Evolutionary conservation across 92 coral and sea anemone species (phyloP), one percentile per base, ranked within the genome.

Genomic region (Pocillopora meandrina): DNA sequence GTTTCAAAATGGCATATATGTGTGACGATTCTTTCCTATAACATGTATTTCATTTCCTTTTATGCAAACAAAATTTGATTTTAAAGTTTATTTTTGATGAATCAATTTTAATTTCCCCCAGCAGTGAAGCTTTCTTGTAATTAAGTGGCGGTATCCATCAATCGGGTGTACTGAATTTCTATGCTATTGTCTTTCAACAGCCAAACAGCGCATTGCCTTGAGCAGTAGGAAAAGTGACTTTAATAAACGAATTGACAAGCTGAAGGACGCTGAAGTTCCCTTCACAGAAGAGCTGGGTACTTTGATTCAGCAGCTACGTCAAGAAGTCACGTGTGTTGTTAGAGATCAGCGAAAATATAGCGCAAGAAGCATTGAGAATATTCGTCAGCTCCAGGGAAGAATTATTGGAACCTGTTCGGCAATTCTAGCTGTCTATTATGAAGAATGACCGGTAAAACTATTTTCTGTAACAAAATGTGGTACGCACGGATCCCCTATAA

Each of bases 331-430:
- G 18, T 84, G 76, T 31, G 90, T 93, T 31, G 97, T 90, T 61
- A 92, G 87, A 77, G 98, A 96, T 71, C 90, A 95, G 49, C 71
- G 92, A 75, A 95, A 90, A 79, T 96, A 93, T 86, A 93, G 97
- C 84, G 93, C 93, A 14, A 90, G 88, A 78, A 89, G 89, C 31
- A 90, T 96, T 60, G 98, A 96, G 67, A 89, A 91, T 58, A 64
- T 96, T 61, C 90, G 98, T 52, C 90, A 92, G 60, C 68, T 91
- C 42, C 93, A 89, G 55, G 98, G 98, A 15, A 87, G 86, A 64
- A 58, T 96, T 10, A 89, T 92, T 18, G 98, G 98, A 65, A 92
- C 92, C 20, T 94, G 96, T 57, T 84, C 83, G 9, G 98, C 98
- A 0, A 84, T 96, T 21, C 76, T 78, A 49, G 92, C 92, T 47